Evolutionary conservation across 2,888 invertebrate species (phyloP), one percentile per base, ranked within the genome.

Genomic region (Tenthredo mesomela): DNA sequence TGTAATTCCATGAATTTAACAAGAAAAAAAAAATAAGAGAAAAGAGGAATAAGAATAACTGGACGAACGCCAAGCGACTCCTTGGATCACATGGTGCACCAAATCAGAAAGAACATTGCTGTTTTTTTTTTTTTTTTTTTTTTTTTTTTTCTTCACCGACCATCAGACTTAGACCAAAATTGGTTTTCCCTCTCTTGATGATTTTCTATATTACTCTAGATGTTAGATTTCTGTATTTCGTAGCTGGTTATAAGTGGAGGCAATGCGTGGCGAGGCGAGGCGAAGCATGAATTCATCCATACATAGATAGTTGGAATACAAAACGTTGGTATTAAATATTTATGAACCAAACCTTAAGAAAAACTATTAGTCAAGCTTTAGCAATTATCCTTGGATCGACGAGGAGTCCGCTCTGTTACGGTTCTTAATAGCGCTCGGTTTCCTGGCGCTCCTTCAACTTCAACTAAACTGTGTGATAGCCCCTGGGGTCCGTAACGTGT

Each of bases 311-410:
- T 33, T 33, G 18, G 15, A 25, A 18, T 33, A 15, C 18, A 18
- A 18, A 33, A 29, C 5, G 29, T 6, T 18, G 67, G 29, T 47
- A 47, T 82, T 82, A 54, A 82, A 82, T 82, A 82, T 82, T 82
- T 65, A 82, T 82, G 67, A 82, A 70, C 67, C 65, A 47, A 70
- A 82, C 65, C 82, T 65, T 47, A n/a, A 77, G 54, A 77, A 89
- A 89, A 89, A 89, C 90, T 90, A 90, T 90, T 91, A 90, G 90
- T 90, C 88, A 73, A 73, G 71, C 71, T 18, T 37, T 88, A 88
- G 90, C 89, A 92, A 92, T 91, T 91, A 92, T 92, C 91, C 90
- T 91, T 89, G 89, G 89, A 25, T 21, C 18, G 88, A 87, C 88
- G 89, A 88, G 89, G 89, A 87, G 88, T 89, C 88, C 88, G 88